Evolutionary conservation across 2,888 invertebrate species (phyloP).

Genomic region (Icerya purchasi): DNA sequence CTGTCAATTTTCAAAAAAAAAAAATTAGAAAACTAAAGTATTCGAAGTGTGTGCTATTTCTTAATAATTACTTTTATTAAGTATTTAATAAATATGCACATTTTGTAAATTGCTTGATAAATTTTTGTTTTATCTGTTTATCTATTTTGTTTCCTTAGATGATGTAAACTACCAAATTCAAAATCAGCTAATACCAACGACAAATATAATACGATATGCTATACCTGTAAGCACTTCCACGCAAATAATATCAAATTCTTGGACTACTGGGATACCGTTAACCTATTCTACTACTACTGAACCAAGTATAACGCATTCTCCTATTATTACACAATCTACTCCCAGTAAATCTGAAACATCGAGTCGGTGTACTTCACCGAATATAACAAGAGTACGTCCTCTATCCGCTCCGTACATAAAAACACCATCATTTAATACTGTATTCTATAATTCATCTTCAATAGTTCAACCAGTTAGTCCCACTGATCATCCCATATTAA

Average conservation of each 20-base stretch:
- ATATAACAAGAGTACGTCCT: conserved; percentile 31
- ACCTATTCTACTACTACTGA: conserved; percentile 2
- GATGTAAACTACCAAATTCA: conserved; percentile 5
- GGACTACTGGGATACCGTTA: conserved; percentile 3
- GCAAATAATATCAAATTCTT: conserved; percentile 2
- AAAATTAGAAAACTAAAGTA: too few relatives aligned
- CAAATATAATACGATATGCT: conserved; percentile 10
- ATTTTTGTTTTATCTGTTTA: background rate
- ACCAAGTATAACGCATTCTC: conserved; percentile 23
- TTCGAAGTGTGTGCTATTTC: too few relatives aligned
- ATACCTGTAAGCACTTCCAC: conserved; percentile 1
- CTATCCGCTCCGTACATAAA: conserved; percentile 30
- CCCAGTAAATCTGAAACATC: conserved; percentile 37
- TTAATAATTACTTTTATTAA: too few relatives aligned
- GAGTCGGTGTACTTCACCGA: conserved; percentile 34
- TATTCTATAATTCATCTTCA: conserved; percentile 7
- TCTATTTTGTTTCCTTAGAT: background rate
- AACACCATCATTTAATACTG: background rate
- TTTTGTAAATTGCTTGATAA: background rate
- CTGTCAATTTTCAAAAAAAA: too few relatives aligned
- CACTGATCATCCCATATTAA: conserved; percentile 4
- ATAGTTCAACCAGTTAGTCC: conserved; percentile 6
- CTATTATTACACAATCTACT: conserved; percentile 49
- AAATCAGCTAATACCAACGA: conserved; percentile 3
- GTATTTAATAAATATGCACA: background rate